These are phyloP conservation scores for Latheticus oryzae DNA, from an alignment of 2,888 invertebrate genomes.

Conservation along the genomic window DNA sequence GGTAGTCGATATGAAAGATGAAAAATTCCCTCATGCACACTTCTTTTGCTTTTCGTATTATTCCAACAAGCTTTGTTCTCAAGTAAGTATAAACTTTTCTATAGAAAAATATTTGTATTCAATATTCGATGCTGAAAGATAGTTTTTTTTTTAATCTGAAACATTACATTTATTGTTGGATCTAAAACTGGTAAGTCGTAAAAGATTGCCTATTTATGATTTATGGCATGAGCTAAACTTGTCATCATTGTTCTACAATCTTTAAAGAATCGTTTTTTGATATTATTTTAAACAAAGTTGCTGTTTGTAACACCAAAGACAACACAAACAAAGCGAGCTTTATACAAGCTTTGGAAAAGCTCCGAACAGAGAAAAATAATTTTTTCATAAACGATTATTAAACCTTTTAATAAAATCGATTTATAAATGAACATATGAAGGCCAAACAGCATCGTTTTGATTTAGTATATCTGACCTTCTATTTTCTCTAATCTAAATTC, in stretches of 20 bases:
- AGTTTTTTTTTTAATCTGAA: too few species aligned
- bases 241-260: slow-evolving; percentile 25
- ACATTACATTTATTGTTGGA: too few species aligned
- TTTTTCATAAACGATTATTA: slow-evolving; percentile 24
- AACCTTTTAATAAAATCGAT: slow-evolving; percentile 25
- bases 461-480: slow-evolving; percentile 36
- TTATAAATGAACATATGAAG: slow-evolving; percentile 26
- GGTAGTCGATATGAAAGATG: slow-evolving; percentile 12
- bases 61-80: too few species aligned
- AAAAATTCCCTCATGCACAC: slow-evolving; percentile 8
- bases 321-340: slow-evolving; percentile 22
- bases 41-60: slow-evolving; percentile 6
- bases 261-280: slow-evolving; percentile 23
- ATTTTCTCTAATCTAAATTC: slow-evolving; percentile 41
- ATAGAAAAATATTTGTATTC: too few species aligned
- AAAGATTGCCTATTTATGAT: slow-evolving; percentile 16
- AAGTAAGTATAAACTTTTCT: too few species aligned
- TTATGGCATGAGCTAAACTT: slow-evolving; percentile 7
- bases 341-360: slow-evolving; percentile 24
- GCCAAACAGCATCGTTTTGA: slow-evolving; percentile 23
- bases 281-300: slow-evolving; percentile 33
- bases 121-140: too few species aligned
- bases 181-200: too few species aligned
- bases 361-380: slow-evolving; percentile 27
- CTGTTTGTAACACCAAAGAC: slow-evolving; percentile 22